Base-by-base conservation (phyloP, 2,888 invertebrate genomes). In the Eurytoma adleriae region DNA sequence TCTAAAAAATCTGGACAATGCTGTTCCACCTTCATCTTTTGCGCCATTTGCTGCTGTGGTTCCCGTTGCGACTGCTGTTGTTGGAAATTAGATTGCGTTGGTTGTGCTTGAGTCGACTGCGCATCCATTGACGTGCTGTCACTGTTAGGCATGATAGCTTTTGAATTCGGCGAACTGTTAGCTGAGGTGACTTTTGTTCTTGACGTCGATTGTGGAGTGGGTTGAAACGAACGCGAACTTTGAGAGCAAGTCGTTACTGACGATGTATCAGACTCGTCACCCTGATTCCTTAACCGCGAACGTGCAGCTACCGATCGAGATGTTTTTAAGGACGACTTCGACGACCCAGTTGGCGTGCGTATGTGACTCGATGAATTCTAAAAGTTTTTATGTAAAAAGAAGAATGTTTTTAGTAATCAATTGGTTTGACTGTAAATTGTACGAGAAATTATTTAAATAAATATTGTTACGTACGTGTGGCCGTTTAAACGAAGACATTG, bases 181-280 rank as follows among this genome's bases (percentile, higher is more conserved):
- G 80, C 79, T 1, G 86, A 84, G 1, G 83, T 40, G 2, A 81
- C 80, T 14, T 85, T 86, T 0, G 84, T 79, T 48, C 83, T 74
- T 10, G 74, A 24, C 0, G 64, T 20, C 14, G 79, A n/a, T 13
- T 81, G 79, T 0, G 83, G 12, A n/a, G 72, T 68, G 7, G 75
- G 14, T 62, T 67, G 81, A 66, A 81, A 71, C 0, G 78, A 79
- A 18, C 67, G 48, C 91, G 95, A 95, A 0, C 93, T 92, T 0
- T 93, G 92, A 0, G 95, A 95, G 75, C 95, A 95, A 0, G 94
- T 93, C 0, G 95, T 95, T 82, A 94, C 89, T 0, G 95, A 95
- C 0, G 93, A 93, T 0, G 93, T 93, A 83, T 94, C 94, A 0
- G 94, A 94, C 90, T 91, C 80, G 0, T 91, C 91, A 20, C 86